Conservation (phyloP, 2,888 invertebrate species). For the Lepidocyrtinus sp. region DNA sequence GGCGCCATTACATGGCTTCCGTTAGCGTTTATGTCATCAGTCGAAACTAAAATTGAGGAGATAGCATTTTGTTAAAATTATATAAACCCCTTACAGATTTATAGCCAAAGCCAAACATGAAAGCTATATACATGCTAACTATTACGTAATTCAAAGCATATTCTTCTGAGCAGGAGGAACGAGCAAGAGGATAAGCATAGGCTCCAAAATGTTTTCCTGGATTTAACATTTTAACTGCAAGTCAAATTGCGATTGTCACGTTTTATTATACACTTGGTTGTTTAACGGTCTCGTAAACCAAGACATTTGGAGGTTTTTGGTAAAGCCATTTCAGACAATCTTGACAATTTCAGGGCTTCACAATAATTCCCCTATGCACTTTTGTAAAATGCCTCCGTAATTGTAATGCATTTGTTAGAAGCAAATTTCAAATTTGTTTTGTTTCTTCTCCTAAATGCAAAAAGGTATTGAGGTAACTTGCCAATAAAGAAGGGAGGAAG, state of each 20-base stretch:
- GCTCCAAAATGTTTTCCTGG: too few species aligned
- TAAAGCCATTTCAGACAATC: background rate
- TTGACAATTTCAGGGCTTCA: background rate
- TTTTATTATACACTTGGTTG: constrained; percentile 40
- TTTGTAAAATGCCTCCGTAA: background rate
- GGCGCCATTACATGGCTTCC: too few species aligned
- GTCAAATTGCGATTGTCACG: constrained; percentile 4
- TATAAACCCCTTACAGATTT: too few species aligned
- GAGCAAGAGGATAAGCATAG: too few species aligned
- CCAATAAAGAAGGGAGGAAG: background rate
- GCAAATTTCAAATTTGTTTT: constrained; percentile 4
- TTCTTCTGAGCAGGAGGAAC: too few species aligned
- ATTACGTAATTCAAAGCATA: too few species aligned
- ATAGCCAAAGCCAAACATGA: too few species aligned
- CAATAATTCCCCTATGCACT: background rate
- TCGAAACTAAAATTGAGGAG: too few species aligned
- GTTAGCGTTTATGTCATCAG: too few species aligned
- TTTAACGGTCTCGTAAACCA: constrained; percentile 43
- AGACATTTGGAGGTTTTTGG: constrained; percentile 17
- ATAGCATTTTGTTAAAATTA: too few species aligned
- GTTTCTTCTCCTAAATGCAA: background rate
- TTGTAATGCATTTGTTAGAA: background rate
- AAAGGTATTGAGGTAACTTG: background rate
- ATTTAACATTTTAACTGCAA: background rate
- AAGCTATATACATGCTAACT: too few species aligned